Percentiles rank a stretch among this genome's conserved stretches.
Evolutionary conservation across 1,140 invertebrate species (phyloP).

Genomic region (Octopus bimaculoides): DNA sequence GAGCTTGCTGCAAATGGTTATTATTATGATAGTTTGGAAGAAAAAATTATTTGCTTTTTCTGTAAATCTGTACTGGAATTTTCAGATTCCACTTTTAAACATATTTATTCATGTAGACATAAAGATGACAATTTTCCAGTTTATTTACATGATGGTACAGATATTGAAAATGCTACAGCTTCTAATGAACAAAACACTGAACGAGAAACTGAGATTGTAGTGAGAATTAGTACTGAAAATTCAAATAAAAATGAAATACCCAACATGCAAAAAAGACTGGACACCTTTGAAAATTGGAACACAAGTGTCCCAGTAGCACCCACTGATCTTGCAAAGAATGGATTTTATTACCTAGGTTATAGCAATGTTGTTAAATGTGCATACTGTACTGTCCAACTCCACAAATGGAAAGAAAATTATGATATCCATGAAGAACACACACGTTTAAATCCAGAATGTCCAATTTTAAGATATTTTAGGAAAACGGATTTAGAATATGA

Average conservation of each 20-base stretch:
- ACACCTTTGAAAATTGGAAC: neutral
- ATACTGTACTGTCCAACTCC: neutral
- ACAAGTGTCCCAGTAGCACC: neutral
- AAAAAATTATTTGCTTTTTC: neutral
- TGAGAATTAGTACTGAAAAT: neutral
- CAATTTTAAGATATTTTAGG: slow-evolving; percentile 34
- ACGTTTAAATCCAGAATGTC: slow-evolving; percentile 67
- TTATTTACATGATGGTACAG: neutral
- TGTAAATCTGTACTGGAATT: neutral
- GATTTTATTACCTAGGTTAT: neutral
- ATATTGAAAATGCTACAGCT: neutral
- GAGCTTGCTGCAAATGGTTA: neutral
- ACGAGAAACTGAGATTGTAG: neutral
- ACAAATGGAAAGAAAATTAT: slow-evolving; percentile 60
- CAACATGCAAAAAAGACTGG: neutral
- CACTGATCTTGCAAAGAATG: neutral
- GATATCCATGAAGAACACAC: slow-evolving; percentile 74
- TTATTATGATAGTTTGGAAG: neutral
- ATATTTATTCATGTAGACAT: neutral
- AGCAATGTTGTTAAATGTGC: neutral
- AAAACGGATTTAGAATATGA: slow-evolving; percentile 29
- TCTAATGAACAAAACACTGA: too few relatives aligned
- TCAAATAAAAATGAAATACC: neutral
- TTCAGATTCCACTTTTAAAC: neutral
- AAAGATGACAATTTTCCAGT: neutral